phyloP scores from a whole-genome alignment of 1,140 invertebrate species.

The Sinonovacula constricta region DNA sequence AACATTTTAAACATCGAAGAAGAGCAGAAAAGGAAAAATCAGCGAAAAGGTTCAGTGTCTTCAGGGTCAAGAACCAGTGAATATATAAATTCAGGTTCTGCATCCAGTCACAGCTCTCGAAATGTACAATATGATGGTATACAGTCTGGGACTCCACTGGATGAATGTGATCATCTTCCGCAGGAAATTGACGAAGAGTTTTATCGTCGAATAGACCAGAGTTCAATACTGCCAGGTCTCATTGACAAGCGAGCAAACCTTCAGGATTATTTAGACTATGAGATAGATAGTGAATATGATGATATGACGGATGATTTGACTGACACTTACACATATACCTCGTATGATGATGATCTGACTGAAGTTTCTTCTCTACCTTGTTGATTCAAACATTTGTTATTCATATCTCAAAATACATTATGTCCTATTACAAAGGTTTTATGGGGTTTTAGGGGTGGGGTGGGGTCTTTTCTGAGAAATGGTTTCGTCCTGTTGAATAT shows the following conservation, averaged over 20 bases:
- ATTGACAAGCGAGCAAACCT: neutral
- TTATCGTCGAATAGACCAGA: neutral
- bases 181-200: neutral
- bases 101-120: neutral
- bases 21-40: neutral
- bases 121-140: neutral
- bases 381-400: too few species aligned
- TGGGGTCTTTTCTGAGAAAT: too few species aligned
- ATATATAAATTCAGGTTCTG: neutral
- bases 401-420: too few species aligned
- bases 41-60: neutral
- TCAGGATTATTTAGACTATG: slow-evolving; percentile 30
- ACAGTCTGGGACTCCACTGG: neutral
- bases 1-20: neutral
- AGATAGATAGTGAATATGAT: slow-evolving; percentile 41
- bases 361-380: slow-evolving; percentile 45
- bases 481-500: too few species aligned
- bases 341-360: slow-evolving; percentile 44
- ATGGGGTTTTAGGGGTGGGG: too few species aligned
- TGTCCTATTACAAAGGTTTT: too few species aligned
- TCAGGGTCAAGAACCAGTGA: neutral
- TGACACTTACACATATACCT: slow-evolving; percentile 39
- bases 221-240: neutral
- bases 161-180: neutral
- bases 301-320: slow-evolving; percentile 42